Evolutionary conservation across 2,113 vertebrate species (phyloP).

Genomic region (Barbus barbus): DNA sequence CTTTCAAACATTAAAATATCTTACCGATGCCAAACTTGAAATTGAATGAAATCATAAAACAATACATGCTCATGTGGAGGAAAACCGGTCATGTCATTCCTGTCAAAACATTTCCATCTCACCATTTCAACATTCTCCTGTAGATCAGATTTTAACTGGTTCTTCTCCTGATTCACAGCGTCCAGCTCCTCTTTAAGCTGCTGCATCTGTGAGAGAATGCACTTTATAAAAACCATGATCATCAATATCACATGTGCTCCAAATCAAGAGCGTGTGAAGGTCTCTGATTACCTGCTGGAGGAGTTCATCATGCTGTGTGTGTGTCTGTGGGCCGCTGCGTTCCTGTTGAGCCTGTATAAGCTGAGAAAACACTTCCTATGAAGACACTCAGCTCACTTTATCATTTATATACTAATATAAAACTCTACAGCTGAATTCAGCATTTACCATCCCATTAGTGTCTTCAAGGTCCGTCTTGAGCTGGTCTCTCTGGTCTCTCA

Average conservation of each 20-base stretch:
- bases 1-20: too few species aligned
- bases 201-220: background rate
- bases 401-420: background rate
- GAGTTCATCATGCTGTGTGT: conserved; percentile 13
- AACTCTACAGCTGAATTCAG: background rate
- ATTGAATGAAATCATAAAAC: too few species aligned
- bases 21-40: too few species aligned
- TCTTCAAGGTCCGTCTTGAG: conserved; percentile 43
- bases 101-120: background rate
- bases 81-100: too few species aligned
- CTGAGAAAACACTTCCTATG: background rate
- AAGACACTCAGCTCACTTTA: background rate
- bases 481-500: conserved; percentile 34
- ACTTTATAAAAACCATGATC: too few species aligned
- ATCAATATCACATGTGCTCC: too few species aligned
- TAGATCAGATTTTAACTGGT: conserved; percentile 63
- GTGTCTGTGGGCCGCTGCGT: background rate
- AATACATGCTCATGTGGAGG: too few species aligned
- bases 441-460: conserved; percentile 36
- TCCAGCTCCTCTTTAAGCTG: conserved; percentile 62
- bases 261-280: background rate
- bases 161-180: conserved; percentile 54
- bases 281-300: conserved; percentile 31
- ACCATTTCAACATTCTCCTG: conserved; percentile 65
- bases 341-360: conserved; percentile 16